Conservation (phyloP, 2,888 invertebrate genomes). For the Isotomurus palustris region DNA sequence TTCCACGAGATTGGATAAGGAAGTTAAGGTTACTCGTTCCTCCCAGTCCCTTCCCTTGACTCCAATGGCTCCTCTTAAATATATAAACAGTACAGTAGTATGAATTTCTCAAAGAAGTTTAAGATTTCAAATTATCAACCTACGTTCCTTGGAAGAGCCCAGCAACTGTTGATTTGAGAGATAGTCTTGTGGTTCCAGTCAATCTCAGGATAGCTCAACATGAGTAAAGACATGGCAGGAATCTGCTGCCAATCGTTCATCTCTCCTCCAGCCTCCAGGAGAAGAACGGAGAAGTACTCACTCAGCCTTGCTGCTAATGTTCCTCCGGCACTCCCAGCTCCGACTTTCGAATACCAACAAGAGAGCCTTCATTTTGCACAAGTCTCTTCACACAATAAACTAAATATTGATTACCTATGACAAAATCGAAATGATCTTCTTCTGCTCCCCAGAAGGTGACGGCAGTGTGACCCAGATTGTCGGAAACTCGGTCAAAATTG, state of each 20-base stretch:
- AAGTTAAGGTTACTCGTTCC: conserved; percentile 72
- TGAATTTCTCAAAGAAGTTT: background rate
- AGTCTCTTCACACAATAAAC: background rate
- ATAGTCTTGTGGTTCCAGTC: conserved; percentile 56
- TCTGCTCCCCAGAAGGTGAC: conserved; percentile 22
- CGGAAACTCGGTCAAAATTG: conserved; percentile 22
- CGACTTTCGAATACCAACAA: conserved; percentile 48
- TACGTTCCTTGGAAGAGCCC: conserved; percentile 31
- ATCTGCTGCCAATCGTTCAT: conserved; percentile 53
- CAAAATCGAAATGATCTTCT: conserved; percentile 37
- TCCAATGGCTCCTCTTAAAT: conserved; percentile 48
- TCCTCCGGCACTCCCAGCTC: conserved; percentile 56
- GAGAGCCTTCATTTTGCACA: background rate
- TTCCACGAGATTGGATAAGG: conserved; percentile 67
- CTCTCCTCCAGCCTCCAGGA: conserved; percentile 56
- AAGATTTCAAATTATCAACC: background rate
- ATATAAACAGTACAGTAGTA: background rate
- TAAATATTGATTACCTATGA: conserved; percentile 29
- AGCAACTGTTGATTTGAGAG: conserved; percentile 48
- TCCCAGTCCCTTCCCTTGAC: conserved; percentile 70
- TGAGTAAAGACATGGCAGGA: conserved; percentile 49
- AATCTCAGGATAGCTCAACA: conserved; percentile 51
- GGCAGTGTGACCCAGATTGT: conserved; percentile 23
- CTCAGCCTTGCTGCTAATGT: conserved; percentile 55
- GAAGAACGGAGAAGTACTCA: conserved; percentile 54